Evolutionary conservation across 2,797 vertebrate genomes (phyloP).

Genomic region (Siniperca undulata): DNA sequence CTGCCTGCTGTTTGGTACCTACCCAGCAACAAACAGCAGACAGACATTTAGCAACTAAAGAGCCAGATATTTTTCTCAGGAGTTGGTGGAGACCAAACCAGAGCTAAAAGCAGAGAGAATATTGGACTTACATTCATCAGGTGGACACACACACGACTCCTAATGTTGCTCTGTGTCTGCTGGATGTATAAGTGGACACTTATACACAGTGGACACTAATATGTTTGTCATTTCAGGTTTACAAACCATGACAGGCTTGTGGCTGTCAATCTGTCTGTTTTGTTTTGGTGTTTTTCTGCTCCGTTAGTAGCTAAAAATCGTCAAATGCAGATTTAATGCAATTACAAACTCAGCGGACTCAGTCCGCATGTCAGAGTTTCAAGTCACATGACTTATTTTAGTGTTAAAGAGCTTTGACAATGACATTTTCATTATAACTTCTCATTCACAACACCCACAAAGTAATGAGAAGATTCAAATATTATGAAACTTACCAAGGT

Average conservation of each 20-base stretch:
- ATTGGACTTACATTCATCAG: neutral
- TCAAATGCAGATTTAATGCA: conserved; percentile 34
- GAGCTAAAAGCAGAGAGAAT: neutral
- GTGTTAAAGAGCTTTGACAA: conserved; percentile 55
- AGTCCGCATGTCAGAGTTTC: conserved; percentile 56
- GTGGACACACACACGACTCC: neutral
- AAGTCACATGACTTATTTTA: conserved; percentile 69
- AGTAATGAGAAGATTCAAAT: conserved; percentile 74
- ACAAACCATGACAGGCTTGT: neutral
- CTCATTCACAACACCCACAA: conserved; percentile 51
- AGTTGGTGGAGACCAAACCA: neutral
- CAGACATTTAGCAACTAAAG: neutral
- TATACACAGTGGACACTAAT: neutral
- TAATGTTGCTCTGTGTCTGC: neutral
- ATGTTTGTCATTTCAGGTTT: neutral
- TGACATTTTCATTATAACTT: conserved; percentile 63
- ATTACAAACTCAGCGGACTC: conserved; percentile 61
- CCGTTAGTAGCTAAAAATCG: conserved; percentile 16
- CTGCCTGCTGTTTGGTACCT: too few relatives aligned
- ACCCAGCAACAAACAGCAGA: neutral
- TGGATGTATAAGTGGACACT: neutral
- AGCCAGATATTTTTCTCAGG: neutral
- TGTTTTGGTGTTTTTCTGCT: conserved; percentile 20
- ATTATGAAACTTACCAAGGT: conserved; percentile 65
- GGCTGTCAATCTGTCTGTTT: neutral